Percentiles rank a stretch among this genome's conserved stretches.
Evolutionary conservation across 2,888 invertebrate genomes (phyloP).

Genomic region (Eristalinus sepulchralis): DNA sequence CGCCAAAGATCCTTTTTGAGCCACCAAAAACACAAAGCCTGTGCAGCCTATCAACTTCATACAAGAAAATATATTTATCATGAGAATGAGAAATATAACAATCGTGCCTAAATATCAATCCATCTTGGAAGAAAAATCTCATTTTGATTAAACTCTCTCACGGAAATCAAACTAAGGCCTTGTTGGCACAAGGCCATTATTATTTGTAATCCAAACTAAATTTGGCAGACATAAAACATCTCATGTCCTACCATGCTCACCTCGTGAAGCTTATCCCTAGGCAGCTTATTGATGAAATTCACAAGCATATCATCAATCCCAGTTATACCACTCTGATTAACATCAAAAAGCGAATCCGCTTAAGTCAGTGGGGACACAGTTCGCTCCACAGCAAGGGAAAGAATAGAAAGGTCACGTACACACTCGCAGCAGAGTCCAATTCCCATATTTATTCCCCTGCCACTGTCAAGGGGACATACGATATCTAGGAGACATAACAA

Average conservation of each 20-base stretch:
- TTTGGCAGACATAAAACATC: background rate
- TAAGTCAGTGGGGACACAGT: conserved; percentile 13
- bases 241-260: background rate
- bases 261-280: background rate
- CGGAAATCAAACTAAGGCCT: no score
- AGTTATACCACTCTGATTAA: conserved; percentile 56
- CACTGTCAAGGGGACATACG: conserved; percentile 27
- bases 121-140: background rate
- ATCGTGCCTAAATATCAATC: no score
- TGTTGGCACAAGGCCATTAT: background rate
- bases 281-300: background rate
- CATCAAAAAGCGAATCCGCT: conserved; percentile 56
- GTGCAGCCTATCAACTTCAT: no score
- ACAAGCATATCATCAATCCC: conserved; percentile 39
- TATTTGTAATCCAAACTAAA: background rate
- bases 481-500: conserved; percentile 6
- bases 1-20: no score
- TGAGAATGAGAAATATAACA: no score
- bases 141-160: background rate
- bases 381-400: background rate
- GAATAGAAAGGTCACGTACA: background rate
- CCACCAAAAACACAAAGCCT: no score
- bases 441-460: conserved; percentile 8
- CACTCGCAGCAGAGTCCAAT: background rate
- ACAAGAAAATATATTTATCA: no score